Percentiles rank a stretch among this genome's conserved stretches.
phyloP scores from a whole-genome alignment of 1,140 invertebrate species.

The Dreissena rostriformis region DNA sequence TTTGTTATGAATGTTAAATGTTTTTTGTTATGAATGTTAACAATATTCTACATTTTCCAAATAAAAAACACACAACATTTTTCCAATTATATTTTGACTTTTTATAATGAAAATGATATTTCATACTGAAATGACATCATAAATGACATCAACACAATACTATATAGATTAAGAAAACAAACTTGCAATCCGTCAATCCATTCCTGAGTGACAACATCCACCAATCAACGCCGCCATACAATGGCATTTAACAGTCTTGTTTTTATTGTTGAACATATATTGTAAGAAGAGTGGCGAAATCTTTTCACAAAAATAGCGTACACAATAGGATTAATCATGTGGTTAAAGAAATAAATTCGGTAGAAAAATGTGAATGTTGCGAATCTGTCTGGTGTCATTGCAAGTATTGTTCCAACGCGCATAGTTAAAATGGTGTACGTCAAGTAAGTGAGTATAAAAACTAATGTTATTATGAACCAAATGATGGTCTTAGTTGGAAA shows the following conservation, averaged over 20 bases:
- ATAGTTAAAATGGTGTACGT: conserved; percentile 27
- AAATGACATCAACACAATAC: too few relatives aligned
- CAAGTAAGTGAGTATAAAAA: conserved; percentile 35
- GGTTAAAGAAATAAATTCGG: conserved; percentile 46
- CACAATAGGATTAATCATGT: conserved; percentile 46
- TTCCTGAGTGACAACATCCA: too few relatives aligned
- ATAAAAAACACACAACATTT: too few relatives aligned
- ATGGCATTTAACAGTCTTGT: not conserved
- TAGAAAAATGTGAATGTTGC: conserved; percentile 30
- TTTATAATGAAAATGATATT: too few relatives aligned
- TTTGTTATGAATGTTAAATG: too few relatives aligned
- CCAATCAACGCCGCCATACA: too few relatives aligned
- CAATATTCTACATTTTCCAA: too few relatives aligned
- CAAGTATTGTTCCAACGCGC: not conserved
- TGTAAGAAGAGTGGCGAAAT: conserved; percentile 15
- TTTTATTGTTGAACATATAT: conserved; percentile 13
- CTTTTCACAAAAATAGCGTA: conserved; percentile 41
- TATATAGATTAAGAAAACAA: too few relatives aligned
- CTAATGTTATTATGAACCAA: conserved; percentile 39
- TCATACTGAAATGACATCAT: too few relatives aligned
- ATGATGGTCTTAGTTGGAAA: conserved; percentile 46
- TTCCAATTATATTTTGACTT: too few relatives aligned
- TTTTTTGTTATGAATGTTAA: too few relatives aligned
- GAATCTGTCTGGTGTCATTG: conserved; percentile 14
- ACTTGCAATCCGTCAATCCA: too few relatives aligned